These are phyloP conservation scores for Coryphaenoides rupestris DNA, from an alignment of 2,113 vertebrate species.

Conservation along the genomic window DNA sequence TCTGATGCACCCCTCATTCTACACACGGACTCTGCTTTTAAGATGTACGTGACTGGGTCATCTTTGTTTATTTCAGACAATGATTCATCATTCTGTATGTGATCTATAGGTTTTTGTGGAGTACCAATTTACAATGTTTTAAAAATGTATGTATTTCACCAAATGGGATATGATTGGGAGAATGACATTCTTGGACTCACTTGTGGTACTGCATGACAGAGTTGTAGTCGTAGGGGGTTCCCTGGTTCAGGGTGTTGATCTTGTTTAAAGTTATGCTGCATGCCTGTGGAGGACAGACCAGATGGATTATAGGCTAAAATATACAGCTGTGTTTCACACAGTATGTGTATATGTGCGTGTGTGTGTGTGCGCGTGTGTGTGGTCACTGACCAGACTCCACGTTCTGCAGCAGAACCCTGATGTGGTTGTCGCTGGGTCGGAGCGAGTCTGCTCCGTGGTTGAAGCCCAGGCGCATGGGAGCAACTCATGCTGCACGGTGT, in stretches of 20 bases:
- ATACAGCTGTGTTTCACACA: not conserved
- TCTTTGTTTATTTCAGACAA: no score
- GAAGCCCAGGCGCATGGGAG: slow-evolving; percentile 70
- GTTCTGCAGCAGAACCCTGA: slow-evolving; percentile 62
- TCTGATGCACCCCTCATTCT: no score
- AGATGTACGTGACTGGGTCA: no score
- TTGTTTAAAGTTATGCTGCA: slow-evolving; percentile 60
- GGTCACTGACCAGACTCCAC: slow-evolving; percentile 47
- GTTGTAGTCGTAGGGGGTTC: slow-evolving; percentile 30
- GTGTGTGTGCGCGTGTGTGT: no score
- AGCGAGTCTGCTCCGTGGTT: slow-evolving; percentile 72
- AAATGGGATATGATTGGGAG: slow-evolving; percentile 52
- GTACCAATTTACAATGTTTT: no score
- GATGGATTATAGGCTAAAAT: not conserved
- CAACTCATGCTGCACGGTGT: slow-evolving; percentile 65
- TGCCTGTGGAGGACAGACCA: slow-evolving; percentile 34
- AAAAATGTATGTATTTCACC: slow-evolving; percentile 22
- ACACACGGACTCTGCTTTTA: no score
- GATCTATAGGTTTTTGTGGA: no score
- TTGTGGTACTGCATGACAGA: slow-evolving; percentile 1
- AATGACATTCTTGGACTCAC: slow-evolving; percentile 65
- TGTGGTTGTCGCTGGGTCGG: slow-evolving; percentile 66
- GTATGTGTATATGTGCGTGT: not conserved
- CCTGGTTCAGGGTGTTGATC: slow-evolving; percentile 18
- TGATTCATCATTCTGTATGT: no score